Percentiles rank a stretch among this genome's conserved stretches.
phyloP scores from a whole-genome alignment of 2,113 vertebrate genomes.

The Numenius arquata region DNA sequence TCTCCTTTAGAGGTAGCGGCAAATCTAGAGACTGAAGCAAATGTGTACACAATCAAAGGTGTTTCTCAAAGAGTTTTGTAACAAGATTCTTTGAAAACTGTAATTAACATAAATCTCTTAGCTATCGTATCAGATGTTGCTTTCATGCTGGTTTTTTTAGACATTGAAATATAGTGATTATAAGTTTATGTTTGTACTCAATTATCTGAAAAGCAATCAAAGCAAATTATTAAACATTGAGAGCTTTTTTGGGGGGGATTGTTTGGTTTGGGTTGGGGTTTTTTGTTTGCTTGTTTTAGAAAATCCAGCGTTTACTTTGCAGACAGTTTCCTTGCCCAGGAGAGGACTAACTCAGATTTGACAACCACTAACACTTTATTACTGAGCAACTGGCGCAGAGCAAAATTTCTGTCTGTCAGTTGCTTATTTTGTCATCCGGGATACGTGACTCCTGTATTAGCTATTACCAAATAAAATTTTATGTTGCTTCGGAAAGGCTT shows the following conservation, averaged over 20 bases:
- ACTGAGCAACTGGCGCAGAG: not conserved
- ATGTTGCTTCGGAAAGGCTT: not conserved
- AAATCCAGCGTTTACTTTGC: not conserved
- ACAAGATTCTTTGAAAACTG: not conserved
- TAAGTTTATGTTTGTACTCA: not conserved
- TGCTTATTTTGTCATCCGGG: not conserved
- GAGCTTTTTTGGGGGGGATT: not conserved
- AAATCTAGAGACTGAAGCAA: not conserved
- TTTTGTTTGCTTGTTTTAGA: not conserved
- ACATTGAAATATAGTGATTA: not conserved
- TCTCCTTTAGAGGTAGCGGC: not conserved
- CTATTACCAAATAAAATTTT: not conserved
- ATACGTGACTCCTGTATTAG: not conserved
- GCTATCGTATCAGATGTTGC: not conserved
- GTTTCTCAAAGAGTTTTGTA: not conserved
- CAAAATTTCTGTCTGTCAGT: not conserved
- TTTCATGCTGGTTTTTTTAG: not conserved
- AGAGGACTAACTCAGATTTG: not conserved
- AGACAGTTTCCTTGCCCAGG: not conserved
- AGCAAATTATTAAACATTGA: not conserved
- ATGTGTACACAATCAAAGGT: not conserved
- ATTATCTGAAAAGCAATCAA: conserved; percentile 7
- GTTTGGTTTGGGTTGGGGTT: not conserved
- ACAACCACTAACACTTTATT: not conserved
- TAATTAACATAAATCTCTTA: not conserved